Evolutionary conservation across 2,888 invertebrate genomes (phyloP), one percentile per base, ranked within the genome.

Genomic region (Pecten maximus): DNA sequence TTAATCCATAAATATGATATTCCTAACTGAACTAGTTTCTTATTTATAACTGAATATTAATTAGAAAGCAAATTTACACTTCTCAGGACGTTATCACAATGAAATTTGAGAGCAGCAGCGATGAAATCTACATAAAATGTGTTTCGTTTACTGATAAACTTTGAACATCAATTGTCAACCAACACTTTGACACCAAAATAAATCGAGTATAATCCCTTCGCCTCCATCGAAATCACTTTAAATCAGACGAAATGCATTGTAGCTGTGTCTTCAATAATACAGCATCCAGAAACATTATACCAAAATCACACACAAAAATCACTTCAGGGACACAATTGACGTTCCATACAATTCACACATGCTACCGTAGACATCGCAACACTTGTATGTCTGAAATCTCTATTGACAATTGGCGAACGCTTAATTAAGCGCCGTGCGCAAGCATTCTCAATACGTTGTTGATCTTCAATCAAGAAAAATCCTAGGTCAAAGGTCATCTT

Each of bases 401-500:
- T n/a, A n/a, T n/a, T n/a, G n/a, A n/a, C n/a, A n/a, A 3, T 54
- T n/a, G 54, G n/a, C 2, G 54, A 10, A 35, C 35, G 8, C 35
- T 74, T 74, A 74, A 74, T 74, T 74, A 74, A 74, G 74, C 74
- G 23, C 60, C 28, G 74, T 74, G 35, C 35, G 74, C 74, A 74
- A 74, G 35, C 10, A 35, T 16, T 60, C 60, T 35, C 74, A 74
- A 74, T 35, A 74, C 0, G 10, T 74, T 74, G 74, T 28, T 35
- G 74, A 74, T 74, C 74, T 74, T 74, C 74, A 74, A 74, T 74
- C 74, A 74, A 35, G 28, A 74, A 8, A 74, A 74, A 74, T 74
- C 74, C 35, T 28, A 15, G 74, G 74, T 74, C 74, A 74, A 35
- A 74, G 74, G 74, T 74, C 74, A 74, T 3, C 15, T 74, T 74